Evolutionary conservation across 2,888 invertebrate genomes (phyloP).

Genomic region (Glomeris marginata): DNA sequence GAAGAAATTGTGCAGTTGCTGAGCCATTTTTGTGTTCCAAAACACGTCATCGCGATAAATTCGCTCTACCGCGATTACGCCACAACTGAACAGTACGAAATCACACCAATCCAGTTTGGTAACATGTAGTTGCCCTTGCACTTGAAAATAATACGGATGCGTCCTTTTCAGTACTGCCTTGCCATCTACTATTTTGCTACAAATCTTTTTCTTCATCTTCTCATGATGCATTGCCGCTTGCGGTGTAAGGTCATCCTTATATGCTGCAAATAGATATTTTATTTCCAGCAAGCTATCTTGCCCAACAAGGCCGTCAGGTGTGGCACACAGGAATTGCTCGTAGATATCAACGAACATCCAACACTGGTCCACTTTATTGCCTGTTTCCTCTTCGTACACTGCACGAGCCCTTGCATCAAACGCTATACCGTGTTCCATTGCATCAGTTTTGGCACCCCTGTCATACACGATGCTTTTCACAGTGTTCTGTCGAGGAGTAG

Average conservation of each 20-base stretch:
- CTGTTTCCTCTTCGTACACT: background rate
- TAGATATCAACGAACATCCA: background rate
- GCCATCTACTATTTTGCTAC: background rate
- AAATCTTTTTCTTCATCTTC: background rate
- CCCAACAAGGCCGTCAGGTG: constrained; percentile 2
- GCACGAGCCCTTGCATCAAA: no score
- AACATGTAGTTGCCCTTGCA: background rate
- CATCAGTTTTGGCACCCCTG: no score
- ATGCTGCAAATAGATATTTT: constrained; percentile 1
- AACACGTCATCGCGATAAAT: no score
- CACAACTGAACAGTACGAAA: background rate
- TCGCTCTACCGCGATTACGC: no score
- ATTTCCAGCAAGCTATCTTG: constrained; percentile 4
- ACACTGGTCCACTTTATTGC: background rate
- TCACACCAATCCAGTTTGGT: background rate
- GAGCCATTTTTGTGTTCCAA: no score
- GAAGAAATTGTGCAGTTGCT: no score
- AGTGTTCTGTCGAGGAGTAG: no score
- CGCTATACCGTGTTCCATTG: no score
- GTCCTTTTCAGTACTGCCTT: no score
- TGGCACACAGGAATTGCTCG: background rate
- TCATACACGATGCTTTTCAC: no score
- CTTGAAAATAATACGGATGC: background rate
- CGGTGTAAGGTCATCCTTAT: no score
- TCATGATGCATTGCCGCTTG: no score